Evolutionary conservation across 2,797 vertebrate species (phyloP).

Genomic region (Tolypeutes matacus): DNA sequence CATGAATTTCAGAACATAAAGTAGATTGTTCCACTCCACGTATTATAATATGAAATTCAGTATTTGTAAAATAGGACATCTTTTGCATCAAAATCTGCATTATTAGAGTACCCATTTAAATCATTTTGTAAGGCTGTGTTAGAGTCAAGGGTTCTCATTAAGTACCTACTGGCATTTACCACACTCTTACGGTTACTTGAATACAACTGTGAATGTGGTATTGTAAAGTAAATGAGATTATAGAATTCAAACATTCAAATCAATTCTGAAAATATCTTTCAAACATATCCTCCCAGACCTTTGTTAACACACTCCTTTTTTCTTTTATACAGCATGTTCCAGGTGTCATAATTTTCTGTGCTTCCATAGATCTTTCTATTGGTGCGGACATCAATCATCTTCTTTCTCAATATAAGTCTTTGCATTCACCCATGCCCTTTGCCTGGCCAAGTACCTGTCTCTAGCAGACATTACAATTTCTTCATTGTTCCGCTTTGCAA

Average conservation of each 20-base stretch:
- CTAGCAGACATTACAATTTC: constrained; percentile 93
- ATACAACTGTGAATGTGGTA: background rate
- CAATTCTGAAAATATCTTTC: constrained; percentile 51
- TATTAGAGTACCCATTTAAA: constrained; percentile 39
- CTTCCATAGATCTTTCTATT: background rate
- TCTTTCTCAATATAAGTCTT: constrained; percentile 96
- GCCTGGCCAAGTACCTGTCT: constrained; percentile 95
- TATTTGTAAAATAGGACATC: constrained; percentile 58
- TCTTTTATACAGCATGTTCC: background rate
- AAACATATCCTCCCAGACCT: background rate
- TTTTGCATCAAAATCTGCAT: constrained; percentile 53
- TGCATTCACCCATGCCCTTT: constrained; percentile 91
- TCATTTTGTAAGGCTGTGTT: constrained; percentile 40
- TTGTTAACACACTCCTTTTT: background rate
- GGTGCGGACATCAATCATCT: constrained; percentile 86
- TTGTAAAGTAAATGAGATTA: background rate
- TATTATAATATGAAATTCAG: constrained; percentile 22
- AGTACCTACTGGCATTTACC: background rate
- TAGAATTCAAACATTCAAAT: constrained; percentile 25
- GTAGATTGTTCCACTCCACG: background rate
- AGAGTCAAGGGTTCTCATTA: constrained; percentile 11
- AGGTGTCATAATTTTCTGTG: background rate
- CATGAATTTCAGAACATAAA: constrained; percentile 49
- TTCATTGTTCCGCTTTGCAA: constrained; percentile 94
- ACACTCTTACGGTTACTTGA: constrained; percentile 4